Evolutionary conservation across 2,888 invertebrate genomes (phyloP).

Genomic region (Allygus modestus): DNA sequence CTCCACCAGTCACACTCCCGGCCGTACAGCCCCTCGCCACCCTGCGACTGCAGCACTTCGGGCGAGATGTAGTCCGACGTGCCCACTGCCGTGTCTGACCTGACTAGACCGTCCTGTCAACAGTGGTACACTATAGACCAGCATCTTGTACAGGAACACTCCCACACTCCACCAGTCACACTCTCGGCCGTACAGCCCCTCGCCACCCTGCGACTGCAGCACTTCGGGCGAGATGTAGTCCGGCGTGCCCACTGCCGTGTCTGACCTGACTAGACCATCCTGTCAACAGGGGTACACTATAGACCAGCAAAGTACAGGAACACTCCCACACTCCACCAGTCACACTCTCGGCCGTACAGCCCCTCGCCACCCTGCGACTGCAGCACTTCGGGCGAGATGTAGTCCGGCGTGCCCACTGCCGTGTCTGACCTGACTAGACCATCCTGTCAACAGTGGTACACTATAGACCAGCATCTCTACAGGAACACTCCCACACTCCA

Average conservation of each 20-base stretch:
- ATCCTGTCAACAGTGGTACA: constrained; percentile 77
- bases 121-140: no score
- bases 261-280: constrained; percentile 96
- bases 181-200: no score
- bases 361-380: constrained; percentile 84
- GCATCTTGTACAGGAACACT: no score
- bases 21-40: constrained; percentile 74
- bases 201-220: constrained; percentile 87
- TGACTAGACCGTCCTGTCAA: constrained; percentile 90
- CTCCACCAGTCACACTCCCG: constrained; percentile 98
- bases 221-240: constrained; percentile 99
- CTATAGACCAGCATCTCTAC: no score
- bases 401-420: constrained; percentile 99
- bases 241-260: constrained; percentile 99
- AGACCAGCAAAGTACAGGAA: no score
- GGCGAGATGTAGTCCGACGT: constrained; percentile 99
- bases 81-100: constrained; percentile 98
- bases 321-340: no score
- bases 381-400: constrained; percentile 99
- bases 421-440: constrained; percentile 97
- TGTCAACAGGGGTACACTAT: constrained; percentile 69
- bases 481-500: no score
- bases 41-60: constrained; percentile 97
- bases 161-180: no score
- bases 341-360: no score